Evolutionary conservation across 2,113 vertebrate species (phyloP), one percentile per base, ranked within the genome.

Genomic region (Tachycineta bicolor): DNA sequence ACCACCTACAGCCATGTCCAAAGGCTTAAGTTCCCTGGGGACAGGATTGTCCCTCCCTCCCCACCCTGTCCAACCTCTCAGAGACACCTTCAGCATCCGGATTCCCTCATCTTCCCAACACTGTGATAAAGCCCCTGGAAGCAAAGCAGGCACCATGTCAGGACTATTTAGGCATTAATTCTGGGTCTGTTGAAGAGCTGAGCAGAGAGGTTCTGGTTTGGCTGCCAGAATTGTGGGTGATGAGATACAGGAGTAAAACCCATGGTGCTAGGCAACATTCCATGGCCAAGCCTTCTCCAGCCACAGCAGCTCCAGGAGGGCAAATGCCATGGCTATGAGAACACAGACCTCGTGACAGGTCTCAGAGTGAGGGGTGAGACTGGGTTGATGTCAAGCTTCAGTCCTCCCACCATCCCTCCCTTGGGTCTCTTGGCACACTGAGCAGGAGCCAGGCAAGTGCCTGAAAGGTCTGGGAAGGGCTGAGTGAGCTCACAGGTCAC

Each of bases 271-370:
- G 39, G 78, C 82, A 95, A 92, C 65, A 63, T 82, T 62, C 60
- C 52, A 24, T 10, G 1, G 62, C 47, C 3, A 1, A 90, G 47
- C 4, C 47, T 70, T 75, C 71, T 90, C 41, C 58, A 80, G 44
- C 59, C 76, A 73, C 67, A 86, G 39, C 62, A 88, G 19, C 44
- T 83, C 53, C 0, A 6, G 83, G 79, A 93, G 44, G 12, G 24
- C 8, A 70, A 80, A 94, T 83, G 82, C 89, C 83, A 76, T n/a
- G 76, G 75, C 41, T 22, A 5, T 94, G 86, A 94, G 89, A 93
- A 82, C 63, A 88, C 20, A 80, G 62, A 60, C 46, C 53, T 96
- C 5, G 0, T 83, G 89, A 77, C 5, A 11, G 80, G 37, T 83
- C 55, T 83, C 59, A 44, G 65, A 87, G 46, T 5, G 1, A 92